Conservation (phyloP, 1,140 invertebrate genomes). For the Aradophagus sp. region DNA sequence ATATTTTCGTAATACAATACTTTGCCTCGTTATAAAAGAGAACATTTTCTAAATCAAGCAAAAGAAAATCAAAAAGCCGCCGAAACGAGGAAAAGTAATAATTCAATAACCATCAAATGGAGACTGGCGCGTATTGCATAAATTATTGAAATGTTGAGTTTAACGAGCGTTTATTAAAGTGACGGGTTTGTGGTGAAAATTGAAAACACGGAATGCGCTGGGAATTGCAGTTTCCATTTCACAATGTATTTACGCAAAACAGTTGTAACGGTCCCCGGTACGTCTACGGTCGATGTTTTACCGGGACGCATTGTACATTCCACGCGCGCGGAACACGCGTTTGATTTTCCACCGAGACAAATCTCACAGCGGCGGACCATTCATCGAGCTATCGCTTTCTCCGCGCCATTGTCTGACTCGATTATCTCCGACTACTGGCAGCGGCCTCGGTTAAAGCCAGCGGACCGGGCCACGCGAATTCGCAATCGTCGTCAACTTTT, state of each 20-base stretch:
- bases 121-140: constrained; percentile 24
- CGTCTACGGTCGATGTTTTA: constrained; percentile 34
- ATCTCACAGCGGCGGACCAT: constrained; percentile 47
- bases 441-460: constrained; percentile 36
- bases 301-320: constrained; percentile 40
- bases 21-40: background rate
- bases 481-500: constrained; percentile 26
- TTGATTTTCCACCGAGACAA: constrained; percentile 53
- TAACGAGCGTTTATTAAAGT: constrained; percentile 50
- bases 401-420: constrained; percentile 53
- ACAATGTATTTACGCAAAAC: constrained; percentile 46
- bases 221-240: constrained; percentile 49
- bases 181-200: constrained; percentile 21
- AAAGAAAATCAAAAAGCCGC: background rate
- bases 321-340: constrained; percentile 41
- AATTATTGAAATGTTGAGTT: constrained; percentile 42
- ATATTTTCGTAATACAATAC: too few species aligned
- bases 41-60: background rate
- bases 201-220: constrained; percentile 44
- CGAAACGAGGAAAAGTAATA: constrained; percentile 19
- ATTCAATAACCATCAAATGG: constrained; percentile 18
- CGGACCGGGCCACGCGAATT: constrained; percentile 47
- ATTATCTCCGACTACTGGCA: constrained; percentile 47
- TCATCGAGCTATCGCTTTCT: constrained; percentile 51
- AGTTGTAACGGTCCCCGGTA: constrained; percentile 42